Base-by-base conservation (phyloP, 1,140 invertebrate genomes). In the Ridgeia piscesae region DNA sequence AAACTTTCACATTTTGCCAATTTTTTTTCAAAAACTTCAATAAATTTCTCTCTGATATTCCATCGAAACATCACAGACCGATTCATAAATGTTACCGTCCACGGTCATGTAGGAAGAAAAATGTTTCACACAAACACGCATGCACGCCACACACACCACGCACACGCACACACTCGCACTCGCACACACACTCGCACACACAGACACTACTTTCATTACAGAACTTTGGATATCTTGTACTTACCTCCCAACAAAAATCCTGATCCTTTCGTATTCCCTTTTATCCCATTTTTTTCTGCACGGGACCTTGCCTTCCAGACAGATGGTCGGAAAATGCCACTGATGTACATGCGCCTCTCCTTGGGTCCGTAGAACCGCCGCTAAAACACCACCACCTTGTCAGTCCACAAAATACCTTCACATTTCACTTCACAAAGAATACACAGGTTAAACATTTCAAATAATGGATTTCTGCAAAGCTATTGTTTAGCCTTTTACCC, bases 321-420 rank as follows among this genome's bases (percentile, higher is more conserved):
- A 48, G 94, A 94, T 27, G 93, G 92, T 89, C 95, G 89, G 14
- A 96, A 89, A 48, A 96, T 93, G 14, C 94, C 94, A 27, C 94
- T 93, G 9, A 95, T 33, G 17, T 94, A 92, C 92, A 95, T 94
- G 93, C 95, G 95, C 91, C 95, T 93, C 93, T 96, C 94, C 90
- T 94, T 94, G 1, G 95, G 95, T 35, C 96, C 96, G 93, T 97
- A 93, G 95, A 96, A 96, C 34, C 91, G 93, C 92, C 94, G 94
- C 95, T 96, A 92, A 31, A 95, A 94, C 77, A 89, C 11, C 6
- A 31, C 17, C 27, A 21, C 2, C 14, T 77, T 42, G 42, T 42
- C 27, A 77, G 8, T 77, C 6, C 11, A 2, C 58, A 77, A 77
- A 27, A 77, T 77, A 4, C 4, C 58, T 77, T 77, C 27, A 2